Evolutionary conservation across 2,113 vertebrate species (phyloP).

Genomic region (Lepisosteus osseus): DNA sequence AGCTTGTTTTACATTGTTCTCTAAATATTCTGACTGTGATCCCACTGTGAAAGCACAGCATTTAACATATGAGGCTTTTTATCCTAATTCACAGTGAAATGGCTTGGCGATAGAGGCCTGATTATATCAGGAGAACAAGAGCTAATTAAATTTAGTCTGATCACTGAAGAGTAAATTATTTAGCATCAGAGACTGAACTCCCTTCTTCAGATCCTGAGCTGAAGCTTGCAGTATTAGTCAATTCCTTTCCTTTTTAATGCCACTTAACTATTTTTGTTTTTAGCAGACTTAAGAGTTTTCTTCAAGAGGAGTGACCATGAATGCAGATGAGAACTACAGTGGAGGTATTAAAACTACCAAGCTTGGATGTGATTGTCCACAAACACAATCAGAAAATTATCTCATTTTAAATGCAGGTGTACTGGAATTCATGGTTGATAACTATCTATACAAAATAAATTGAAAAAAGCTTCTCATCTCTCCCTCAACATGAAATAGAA

Average conservation of each 20-base stretch:
- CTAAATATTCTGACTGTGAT: not conserved
- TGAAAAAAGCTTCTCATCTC: too few species aligned
- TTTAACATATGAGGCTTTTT: not conserved
- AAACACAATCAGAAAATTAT: too few species aligned
- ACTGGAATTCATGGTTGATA: too few species aligned
- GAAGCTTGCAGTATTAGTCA: slow-evolving; percentile 9
- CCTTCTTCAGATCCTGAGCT: slow-evolving; percentile 44
- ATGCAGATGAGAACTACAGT: slow-evolving; percentile 12
- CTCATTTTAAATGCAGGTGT: too few species aligned
- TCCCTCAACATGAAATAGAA: too few species aligned
- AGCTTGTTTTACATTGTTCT: not conserved
- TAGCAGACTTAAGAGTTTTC: not conserved
- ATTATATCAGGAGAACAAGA: slow-evolving; percentile 62
- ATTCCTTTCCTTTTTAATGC: slow-evolving; percentile 18
- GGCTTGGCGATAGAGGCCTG: slow-evolving; percentile 46
- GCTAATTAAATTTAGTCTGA: slow-evolving; percentile 79
- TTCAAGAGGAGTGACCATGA: slow-evolving; percentile 9
- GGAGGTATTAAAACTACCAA: too few species aligned
- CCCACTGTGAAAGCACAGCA: not conserved
- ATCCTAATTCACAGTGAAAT: slow-evolving; percentile 34
- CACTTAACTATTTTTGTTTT: slow-evolving; percentile 12
- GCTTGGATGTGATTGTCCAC: too few species aligned
- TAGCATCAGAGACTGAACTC: slow-evolving; percentile 66
- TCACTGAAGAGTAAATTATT: slow-evolving; percentile 75
- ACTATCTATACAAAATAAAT: too few species aligned